Conservation (phyloP, 2,113 vertebrate genomes). For the rat (Rattus norvegicus) region GRCr8 NC_086040.1:14143001-14143500, state of each 20-base stretch:
- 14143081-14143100: neutral
- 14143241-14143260: neutral
- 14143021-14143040: neutral
- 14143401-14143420: slow-evolving; percentile 21
- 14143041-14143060: slow-evolving; percentile 9
- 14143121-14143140: neutral
- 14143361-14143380: neutral
- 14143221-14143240: slow-evolving; percentile 3
- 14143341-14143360: slow-evolving; percentile 24
- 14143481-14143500: slow-evolving; percentile 7
- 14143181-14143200: slow-evolving; percentile 39
- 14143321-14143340: slow-evolving; percentile 47
- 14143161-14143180: neutral
- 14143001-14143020: neutral
- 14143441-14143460: slow-evolving; percentile 30
- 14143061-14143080: neutral
- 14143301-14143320: slow-evolving; percentile 13
- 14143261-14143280: slow-evolving; percentile 21
- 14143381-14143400: neutral
- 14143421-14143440: neutral
- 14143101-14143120: slow-evolving; percentile 39
- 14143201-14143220: slow-evolving; percentile 18
- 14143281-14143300: slow-evolving; percentile 4
- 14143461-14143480: slow-evolving; percentile 12
- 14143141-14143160: neutral